Evolutionary conservation across 2,113 vertebrate species (phyloP), one percentile per base, ranked within the genome.

Genomic region (Silurus glanis): DNA sequence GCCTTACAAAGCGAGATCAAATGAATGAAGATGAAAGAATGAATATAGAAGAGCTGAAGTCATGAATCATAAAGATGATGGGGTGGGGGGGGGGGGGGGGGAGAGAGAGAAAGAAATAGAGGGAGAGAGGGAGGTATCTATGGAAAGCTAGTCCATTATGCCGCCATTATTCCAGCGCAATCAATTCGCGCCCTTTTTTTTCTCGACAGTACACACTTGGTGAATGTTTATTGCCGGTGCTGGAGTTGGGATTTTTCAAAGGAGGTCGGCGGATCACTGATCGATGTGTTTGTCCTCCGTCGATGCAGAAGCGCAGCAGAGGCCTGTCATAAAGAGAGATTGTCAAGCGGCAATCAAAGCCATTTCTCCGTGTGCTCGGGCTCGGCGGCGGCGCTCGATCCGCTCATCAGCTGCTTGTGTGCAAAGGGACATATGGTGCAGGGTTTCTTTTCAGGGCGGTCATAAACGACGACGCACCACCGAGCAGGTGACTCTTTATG

Each of bases 281-380:
- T 95, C 93, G 90, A 95, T 94, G 91, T 92, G 93, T 94, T 95
- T 94, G 93, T 94, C 90, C 91, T 92, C 90, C 89, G 91, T 92
- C 86, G 90, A 94, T 91, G 92, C 90, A 83, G 59, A 90, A 89
- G 90, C 92, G 89, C 90, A 79, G 80, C 72, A 81, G 92, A 91
- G 84, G 89, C 90, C 93, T 89, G 92, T 94, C 94, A 92, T 94
- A 93, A 95, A 95, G 93, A 94, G 89, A 92, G 93, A 93, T 91
- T 92, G 94, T 94, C 92, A 93, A 93, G 92, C 67, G 25, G 90
- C 92, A 93, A 94, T 94, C 93, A 93, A 93, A 93, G 92, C 92
- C 91, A 3, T 62, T 83, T 45, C 83, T 84, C 51, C 2, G 21
- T 74, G 59, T 71, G 45, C 81, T 80, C 58, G 21, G 66, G 37